Base-by-base conservation (phyloP, 2,113 vertebrate genomes). In the Neomonachus schauinslandi region DNA sequence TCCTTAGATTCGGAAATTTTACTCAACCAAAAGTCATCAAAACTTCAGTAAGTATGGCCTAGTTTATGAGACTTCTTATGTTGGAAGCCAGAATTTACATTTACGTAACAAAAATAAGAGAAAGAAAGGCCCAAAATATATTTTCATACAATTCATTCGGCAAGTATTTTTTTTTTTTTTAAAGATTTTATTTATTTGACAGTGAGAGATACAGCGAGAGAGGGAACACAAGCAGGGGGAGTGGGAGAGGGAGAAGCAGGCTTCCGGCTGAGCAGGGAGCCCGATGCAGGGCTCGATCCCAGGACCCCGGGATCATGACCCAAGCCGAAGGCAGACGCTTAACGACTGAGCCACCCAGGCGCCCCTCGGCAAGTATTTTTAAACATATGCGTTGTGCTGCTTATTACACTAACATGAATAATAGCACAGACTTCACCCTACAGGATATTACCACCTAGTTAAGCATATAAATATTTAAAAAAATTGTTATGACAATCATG, bases 331-430 rank as follows among this genome's bases (percentile, higher is more conserved):
- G n/a, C n/a, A n/a, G n/a, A n/a, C n/a, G n/a, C n/a, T n/a, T n/a
- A n/a, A n/a, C n/a, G n/a, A n/a, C n/a, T n/a, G n/a, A n/a, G n/a
- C n/a, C n/a, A n/a, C n/a, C n/a, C n/a, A n/a, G n/a, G n/a, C n/a
- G n/a, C n/a, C n/a, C n/a, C 39, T 90, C 82, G 46, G 33, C 39
- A 79, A 83, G 42, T 65, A 71, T 72, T 92, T 92, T 93, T 85
- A 94, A 74, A 42, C 39, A 74, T 72, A 39, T 42, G 22, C 5
- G 5, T 74, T 74, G 31, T 2, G 31, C 26, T 86, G 7, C 10
- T 19, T 72, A 31, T 82, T 65, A 0, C 6, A 63, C 14, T 86
- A 76, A 53, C 12, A 55, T 92, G 16, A 77, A 28, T n/a, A 89
- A 71, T n/a, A 26, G 36, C 65, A 33, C 13, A 69, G 39, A 59